Evolutionary conservation across 2,888 invertebrate species (phyloP), one percentile per base, ranked within the genome.

Genomic region (Chloroclysta siterata): DNA sequence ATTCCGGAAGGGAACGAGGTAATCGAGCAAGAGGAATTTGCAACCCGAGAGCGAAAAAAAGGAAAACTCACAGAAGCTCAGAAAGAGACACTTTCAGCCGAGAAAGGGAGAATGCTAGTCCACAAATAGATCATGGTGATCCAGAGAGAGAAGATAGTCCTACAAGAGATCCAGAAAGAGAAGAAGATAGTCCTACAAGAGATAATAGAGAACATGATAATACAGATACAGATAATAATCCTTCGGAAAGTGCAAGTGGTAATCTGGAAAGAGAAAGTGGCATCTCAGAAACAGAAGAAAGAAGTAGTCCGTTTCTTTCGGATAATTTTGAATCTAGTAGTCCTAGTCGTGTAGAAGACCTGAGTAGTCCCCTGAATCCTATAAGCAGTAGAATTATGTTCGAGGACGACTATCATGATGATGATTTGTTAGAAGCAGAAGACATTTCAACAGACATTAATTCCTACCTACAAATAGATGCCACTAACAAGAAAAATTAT

Each of bases 341-440:
- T 42, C 44, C 36, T n/a, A 50, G n/a, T 22, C 36, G 44, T 28
- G 7, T 13, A 28, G 29, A 6, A 33, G 47, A 47, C 5, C 13
- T 15, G 6, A 53, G 5, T 8, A 61, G 48, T 29, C 14, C 50
- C 0, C 5, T 53, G 14, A 54, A 50, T 15, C 58, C 65, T 0
- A 14, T 52, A 1, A 17, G 10, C 1, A 53, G 33, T 33, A 51
- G 61, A 42, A 46, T 65, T 10, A 22, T 41, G 0, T 65, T 65
- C 29, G 68, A 66, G 10, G 66, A 68, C 22, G 66, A 66, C 15
- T 36, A 60, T 0, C 54, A 63, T 6, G 61, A 69, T 15, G 52
- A 69, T 15, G 52, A 65, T 53, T 13, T 63, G 0, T 46, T 65
- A 15, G 29, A 60, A 50, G 5, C 17, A 1, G 58, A 55, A 41